A percentile compares a stretch with the other conserved stretches of the same genome.
Evolutionary conservation across 2,113 vertebrate genomes (phyloP).

Genomic region (Brachypodius melanocephalos): DNA sequence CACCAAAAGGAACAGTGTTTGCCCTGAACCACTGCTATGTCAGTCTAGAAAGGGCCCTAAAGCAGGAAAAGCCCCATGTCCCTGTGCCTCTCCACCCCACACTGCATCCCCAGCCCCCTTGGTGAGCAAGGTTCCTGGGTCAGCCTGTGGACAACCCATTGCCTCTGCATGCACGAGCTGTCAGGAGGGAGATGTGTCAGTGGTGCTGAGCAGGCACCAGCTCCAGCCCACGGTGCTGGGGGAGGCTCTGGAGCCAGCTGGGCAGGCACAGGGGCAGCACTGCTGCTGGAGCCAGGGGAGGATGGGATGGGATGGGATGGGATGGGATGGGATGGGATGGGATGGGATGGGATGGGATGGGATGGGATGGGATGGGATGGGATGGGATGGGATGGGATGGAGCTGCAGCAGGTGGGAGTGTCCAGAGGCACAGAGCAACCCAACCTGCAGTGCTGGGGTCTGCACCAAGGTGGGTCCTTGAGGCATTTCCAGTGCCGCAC

Average conservation of each 20-base stretch:
- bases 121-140: neutral
- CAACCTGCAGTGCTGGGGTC: neutral
- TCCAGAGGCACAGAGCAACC: fast-evolving
- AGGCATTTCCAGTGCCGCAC: neutral
- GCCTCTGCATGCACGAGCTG: neutral
- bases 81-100: neutral
- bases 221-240: fast-evolving
- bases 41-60: neutral
- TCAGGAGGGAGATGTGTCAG: neutral
- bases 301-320: neutral
- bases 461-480: neutral
- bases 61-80: neutral
- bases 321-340: neutral
- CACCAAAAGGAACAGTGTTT: neutral
- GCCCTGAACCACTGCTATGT: neutral
- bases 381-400: neutral
- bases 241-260: neutral
- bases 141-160: neutral
- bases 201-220: neutral
- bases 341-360: neutral
- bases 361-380: neutral
- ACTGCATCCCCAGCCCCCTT: neutral
- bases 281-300: neutral
- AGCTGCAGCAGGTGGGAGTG: neutral
- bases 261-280: neutral